Base-by-base conservation (phyloP, 2,113 vertebrate genomes). In the Nansenia antarctica region DNA sequence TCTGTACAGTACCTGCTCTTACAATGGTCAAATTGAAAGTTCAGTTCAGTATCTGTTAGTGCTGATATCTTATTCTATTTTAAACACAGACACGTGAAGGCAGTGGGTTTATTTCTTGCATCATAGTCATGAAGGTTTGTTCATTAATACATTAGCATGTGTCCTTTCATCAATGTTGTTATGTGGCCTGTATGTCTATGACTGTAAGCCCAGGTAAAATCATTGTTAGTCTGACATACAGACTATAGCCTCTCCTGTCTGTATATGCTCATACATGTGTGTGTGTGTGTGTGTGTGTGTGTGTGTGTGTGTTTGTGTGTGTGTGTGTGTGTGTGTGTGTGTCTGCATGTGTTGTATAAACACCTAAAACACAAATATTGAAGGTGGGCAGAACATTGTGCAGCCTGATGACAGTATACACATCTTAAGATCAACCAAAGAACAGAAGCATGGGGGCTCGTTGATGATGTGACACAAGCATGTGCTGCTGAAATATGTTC, bases 361-460 rank as follows among this genome's bases (percentile, higher is more conserved):
- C 86, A 86, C 15, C 15, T 26, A 9, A 64, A 82, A 67, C 74
- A 76, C 81, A 77, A 89, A 86, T 77, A 20, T 63, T 63, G 35
- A 45, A 63, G 26, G 15, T 4, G 5, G 49, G 15, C 31, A 5
- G 24, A 85, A 59, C 5, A 58, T 72, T 78, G 52, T 47, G 73
- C 32, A 2, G 1, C 22, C 9, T 81, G 85, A 77, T 86, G 81
- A 84, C 55, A 84, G 30, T 70, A 64, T 76, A 86, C 72, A 85
- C 83, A 67, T 68, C 4, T 70, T 65, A 73, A 71, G 62, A 35
- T 49, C 39, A 8, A 22, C 34, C 26, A n/a, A 37, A 64, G 54
- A 26, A 55, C 1, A 35, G 15, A 29, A 45, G 45, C 6, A 22
- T 45, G 27, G 5, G 47, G 35, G 26, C 15, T 60, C 20, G 15